Evolutionary conservation across 2,113 vertebrate genomes (phyloP).

Genomic region (Plectropomus leopardus): DNA sequence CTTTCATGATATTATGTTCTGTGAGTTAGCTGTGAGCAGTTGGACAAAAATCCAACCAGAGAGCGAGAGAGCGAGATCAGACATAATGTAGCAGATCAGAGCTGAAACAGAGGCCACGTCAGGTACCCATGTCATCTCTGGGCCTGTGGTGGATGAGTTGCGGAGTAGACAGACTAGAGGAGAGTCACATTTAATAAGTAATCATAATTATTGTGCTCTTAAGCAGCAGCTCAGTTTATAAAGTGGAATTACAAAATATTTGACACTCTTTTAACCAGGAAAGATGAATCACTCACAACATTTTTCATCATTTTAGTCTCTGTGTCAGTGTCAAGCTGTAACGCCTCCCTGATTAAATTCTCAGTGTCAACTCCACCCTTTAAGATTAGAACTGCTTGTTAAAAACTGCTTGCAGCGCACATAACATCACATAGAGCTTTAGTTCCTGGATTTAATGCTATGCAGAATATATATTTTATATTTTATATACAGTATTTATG

Average conservation of each 20-base stretch:
- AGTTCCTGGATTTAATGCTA: slow-evolving; percentile 28
- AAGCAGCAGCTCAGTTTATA: background rate
- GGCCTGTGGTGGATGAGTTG: too few species aligned
- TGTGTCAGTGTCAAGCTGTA: slow-evolving; percentile 14
- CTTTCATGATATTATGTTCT: too few species aligned
- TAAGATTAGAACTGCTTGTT: slow-evolving; percentile 35
- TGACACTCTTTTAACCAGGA: background rate
- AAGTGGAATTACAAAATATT: background rate
- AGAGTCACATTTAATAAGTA: background rate
- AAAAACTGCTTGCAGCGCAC: slow-evolving; percentile 26
- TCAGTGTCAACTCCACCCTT: slow-evolving; percentile 21
- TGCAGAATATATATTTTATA: slow-evolving; percentile 52
- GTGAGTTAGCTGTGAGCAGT: too few species aligned
- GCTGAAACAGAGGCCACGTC: too few species aligned
- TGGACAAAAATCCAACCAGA: too few species aligned
- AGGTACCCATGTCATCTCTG: too few species aligned
- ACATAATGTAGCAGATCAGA: too few species aligned
- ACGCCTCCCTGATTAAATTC: slow-evolving; percentile 23
- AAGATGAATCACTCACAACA: background rate
- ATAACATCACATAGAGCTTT: slow-evolving; percentile 28
- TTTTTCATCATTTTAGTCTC: slow-evolving; percentile 29
- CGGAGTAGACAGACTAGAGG: too few species aligned
- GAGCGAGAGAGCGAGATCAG: too few species aligned
- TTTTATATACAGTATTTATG: slow-evolving; percentile 62
- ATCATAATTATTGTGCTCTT: background rate